Conservation (phyloP, 1,140 invertebrate genomes). For the Drosophila arawakana region DNA sequence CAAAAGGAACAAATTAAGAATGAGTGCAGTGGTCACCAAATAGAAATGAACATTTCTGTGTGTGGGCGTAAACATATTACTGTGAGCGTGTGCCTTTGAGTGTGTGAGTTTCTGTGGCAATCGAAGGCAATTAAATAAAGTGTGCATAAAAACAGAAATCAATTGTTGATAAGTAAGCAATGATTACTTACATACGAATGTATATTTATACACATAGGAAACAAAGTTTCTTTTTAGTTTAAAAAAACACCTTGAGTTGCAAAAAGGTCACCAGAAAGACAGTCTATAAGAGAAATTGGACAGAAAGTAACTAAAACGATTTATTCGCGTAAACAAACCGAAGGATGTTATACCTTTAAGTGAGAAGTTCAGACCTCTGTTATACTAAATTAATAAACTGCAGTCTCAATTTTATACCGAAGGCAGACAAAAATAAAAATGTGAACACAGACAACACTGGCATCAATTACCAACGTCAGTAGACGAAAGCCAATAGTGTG, state of each 20-base stretch:
- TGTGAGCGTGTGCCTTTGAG: not conserved
- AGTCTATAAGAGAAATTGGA: not conserved
- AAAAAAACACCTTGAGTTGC: constrained; percentile 24
- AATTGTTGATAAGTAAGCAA: constrained; percentile 41
- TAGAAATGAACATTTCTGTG: not conserved
- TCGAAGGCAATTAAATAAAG: constrained; percentile 20
- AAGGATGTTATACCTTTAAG: too few species aligned
- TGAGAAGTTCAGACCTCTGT: too few species aligned
- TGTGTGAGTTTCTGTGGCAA: constrained; percentile 10
- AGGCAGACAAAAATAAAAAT: constrained; percentile 3
- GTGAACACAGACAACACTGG: constrained; percentile 1
- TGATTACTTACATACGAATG: constrained; percentile 2
- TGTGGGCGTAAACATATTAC: not conserved
- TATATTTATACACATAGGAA: constrained; percentile 13
- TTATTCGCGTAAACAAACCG: too few species aligned
- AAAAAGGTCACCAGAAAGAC: not conserved
- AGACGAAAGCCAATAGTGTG: constrained; percentile 56
- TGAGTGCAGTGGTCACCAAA: constrained; percentile 7
- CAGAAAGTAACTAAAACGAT: too few species aligned
- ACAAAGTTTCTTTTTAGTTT: constrained; percentile 7
- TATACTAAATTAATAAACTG: too few species aligned
- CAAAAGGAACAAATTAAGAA: not conserved
- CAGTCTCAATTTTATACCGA: too few species aligned
- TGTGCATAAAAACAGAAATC: constrained; percentile 44
- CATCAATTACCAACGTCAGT: constrained; percentile 5